Base-by-base conservation (phyloP, 2,888 invertebrate genomes). In the Drosophila demipolita region DNA sequence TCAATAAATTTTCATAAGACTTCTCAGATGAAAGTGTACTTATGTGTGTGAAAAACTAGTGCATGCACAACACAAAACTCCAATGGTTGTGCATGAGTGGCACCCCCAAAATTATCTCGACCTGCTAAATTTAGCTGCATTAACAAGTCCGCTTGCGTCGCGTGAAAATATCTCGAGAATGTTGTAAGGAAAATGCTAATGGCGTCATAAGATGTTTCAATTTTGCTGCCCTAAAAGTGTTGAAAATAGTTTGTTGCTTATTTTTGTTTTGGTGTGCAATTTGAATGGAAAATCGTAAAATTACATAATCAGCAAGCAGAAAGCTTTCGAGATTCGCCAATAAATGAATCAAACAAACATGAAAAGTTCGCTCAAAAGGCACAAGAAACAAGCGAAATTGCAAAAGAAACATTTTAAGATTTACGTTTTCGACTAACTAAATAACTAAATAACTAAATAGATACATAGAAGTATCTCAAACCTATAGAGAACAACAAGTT, bases 121-220 rank as follows among this genome's bases (percentile, higher is more conserved):
- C 58, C 66, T 32, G 62, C 87, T 87, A 87, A 79, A 75, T 88
- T 66, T 87, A 87, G 90, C 65, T 59, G 60, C 76, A 72, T 86
- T 88, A 86, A 88, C 90, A 75, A 79, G 81, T 81, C 58, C 48
- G 67, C n/a, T 35, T 69, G 73, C 54, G 45, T 29, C 52, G 66
- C 63, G 63, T 58, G 53, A 66, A 73, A 66, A 73, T 72, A 42
- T 76, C 32, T 63, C 58, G 60, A 67, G 65, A 75, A 74, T 64
- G 62, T 58, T 63, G 71, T 77, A 75, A 73, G 40, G 45, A 66
- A 74, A 49, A 45, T 61, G 63, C 60, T 54, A 65, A 33, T 49
- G 73, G 70, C 76, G 73, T 81, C 66, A 64, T 42, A 61, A 52
- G 63, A 60, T 72, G 50, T 84, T 82, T 77, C 66, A 75, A 66